These are phyloP conservation scores for Podarcis lilfordi DNA, from an alignment of 2,797 vertebrate genomes.

Conservation along the genomic window DNA sequence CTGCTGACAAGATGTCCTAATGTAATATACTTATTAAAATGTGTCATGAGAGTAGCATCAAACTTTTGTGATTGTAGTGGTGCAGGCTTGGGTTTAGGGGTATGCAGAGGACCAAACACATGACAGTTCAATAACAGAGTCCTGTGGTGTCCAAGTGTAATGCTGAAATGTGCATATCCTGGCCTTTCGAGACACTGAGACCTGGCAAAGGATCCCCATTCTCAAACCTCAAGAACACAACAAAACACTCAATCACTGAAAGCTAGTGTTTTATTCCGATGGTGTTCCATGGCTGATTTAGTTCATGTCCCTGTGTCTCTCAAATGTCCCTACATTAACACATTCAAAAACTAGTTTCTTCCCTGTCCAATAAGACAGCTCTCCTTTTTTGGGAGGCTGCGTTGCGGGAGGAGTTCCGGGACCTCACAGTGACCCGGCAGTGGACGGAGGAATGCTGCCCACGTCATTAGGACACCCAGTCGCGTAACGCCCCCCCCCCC, in stretches of 20 bases:
- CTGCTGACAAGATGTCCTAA: neutral
- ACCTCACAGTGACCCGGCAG: no score
- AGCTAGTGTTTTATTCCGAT: neutral
- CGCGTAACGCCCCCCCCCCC: no score
- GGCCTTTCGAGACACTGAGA: neutral
- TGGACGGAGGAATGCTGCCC: no score
- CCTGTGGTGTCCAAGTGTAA: neutral
- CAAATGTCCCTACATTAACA: neutral
- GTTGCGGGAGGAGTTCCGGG: no score
- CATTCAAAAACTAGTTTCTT: neutral
- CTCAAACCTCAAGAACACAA: neutral
- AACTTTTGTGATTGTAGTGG: neutral
- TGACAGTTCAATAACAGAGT: neutral
- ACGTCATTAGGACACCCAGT: no score
- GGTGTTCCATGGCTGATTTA: neutral
- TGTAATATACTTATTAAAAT: slow-evolving; percentile 8
- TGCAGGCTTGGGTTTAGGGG: neutral
- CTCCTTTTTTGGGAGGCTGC: no score
- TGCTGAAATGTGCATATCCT: neutral
- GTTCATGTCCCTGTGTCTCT: neutral
- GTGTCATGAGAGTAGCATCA: neutral
- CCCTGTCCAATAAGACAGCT: neutral
- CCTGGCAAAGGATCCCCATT: neutral
- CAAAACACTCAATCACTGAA: neutral
- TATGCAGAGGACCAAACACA: neutral